These are phyloP conservation scores for Drosophila albomicans DNA, from an alignment of 1,140 invertebrate genomes.

Conservation along the genomic window DNA sequence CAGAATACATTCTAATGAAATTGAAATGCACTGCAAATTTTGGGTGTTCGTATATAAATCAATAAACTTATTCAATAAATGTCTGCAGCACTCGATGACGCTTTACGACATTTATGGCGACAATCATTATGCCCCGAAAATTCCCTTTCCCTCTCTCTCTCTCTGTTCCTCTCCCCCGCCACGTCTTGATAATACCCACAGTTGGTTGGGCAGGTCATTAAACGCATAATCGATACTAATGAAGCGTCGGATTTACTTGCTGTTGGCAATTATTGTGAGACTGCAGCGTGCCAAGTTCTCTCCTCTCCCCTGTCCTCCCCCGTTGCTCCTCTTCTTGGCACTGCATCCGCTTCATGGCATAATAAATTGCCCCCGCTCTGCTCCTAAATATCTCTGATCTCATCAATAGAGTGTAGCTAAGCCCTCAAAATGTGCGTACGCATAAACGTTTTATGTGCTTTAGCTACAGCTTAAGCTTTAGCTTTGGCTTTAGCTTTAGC, in stretches of 20 bases:
- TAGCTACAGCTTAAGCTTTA: constrained; percentile 11
- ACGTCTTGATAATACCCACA: not conserved
- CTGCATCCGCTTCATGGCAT: constrained; percentile 72
- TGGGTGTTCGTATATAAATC: constrained; percentile 64
- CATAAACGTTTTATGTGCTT: constrained; percentile 72
- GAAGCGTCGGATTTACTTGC: constrained; percentile 76
- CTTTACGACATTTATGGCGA: constrained; percentile 77
- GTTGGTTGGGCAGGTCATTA: constrained; percentile 55
- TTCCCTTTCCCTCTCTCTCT: not conserved
- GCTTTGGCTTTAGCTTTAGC: not conserved
- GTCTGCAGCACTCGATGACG: constrained; percentile 41
- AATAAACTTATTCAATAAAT: constrained; percentile 80
- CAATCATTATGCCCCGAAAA: constrained; percentile 64
- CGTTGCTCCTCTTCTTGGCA: no score
- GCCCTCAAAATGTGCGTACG: constrained; percentile 32
- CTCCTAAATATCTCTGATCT: constrained; percentile 66
- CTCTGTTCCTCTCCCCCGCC: not conserved
- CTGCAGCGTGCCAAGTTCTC: constrained; percentile 20
- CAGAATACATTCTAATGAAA: constrained; percentile 14
- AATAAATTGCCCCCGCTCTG: constrained; percentile 64
- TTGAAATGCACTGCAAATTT: constrained; percentile 38
- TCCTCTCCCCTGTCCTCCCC: not conserved
- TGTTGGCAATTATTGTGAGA: constrained; percentile 73
- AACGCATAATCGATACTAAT: constrained; percentile 81
- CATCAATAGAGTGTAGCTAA: constrained; percentile 58